Conservation (phyloP, 2,888 invertebrate species). For the Sesia apiformis region DNA sequence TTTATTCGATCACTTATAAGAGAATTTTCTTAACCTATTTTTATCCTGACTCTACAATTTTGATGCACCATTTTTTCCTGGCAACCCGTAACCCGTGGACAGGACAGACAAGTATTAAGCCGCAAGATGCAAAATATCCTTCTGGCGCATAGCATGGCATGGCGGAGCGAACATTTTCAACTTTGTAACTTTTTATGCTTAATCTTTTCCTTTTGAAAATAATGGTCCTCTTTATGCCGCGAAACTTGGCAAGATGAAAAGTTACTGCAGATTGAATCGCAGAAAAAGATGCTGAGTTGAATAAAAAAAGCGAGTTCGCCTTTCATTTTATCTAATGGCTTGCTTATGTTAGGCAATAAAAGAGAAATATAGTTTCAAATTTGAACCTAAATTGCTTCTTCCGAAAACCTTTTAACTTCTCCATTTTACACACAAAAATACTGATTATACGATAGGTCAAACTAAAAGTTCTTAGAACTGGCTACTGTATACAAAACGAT, state of each 20-base stretch:
- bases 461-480: too few species aligned
- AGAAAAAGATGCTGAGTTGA: slow-evolving; percentile 13
- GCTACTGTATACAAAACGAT: too few species aligned
- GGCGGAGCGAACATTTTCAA: neutral
- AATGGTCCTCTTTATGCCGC: slow-evolving; percentile 25
- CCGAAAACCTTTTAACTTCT: neutral
- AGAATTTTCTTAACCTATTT: too few species aligned
- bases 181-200: slow-evolving; percentile 7
- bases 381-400: neutral
- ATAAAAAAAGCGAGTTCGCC: neutral
- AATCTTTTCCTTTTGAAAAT: slow-evolving; percentile 24
- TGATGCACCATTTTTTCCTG: too few species aligned
- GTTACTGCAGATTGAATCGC: slow-evolving; percentile 49
- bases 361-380: neutral
- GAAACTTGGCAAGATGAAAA: slow-evolving; percentile 35
- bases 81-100: too few species aligned
- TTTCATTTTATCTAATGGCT: neutral
- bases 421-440: too few species aligned
- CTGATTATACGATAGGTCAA: too few species aligned
- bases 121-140: neutral
- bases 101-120: too few species aligned
- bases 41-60: too few species aligned
- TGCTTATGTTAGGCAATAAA: neutral
- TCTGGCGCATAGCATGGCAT: neutral
- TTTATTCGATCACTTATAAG: too few species aligned